Base-by-base conservation (phyloP, 2,113 vertebrate species). In the Larimichthys polyactis region DNA sequence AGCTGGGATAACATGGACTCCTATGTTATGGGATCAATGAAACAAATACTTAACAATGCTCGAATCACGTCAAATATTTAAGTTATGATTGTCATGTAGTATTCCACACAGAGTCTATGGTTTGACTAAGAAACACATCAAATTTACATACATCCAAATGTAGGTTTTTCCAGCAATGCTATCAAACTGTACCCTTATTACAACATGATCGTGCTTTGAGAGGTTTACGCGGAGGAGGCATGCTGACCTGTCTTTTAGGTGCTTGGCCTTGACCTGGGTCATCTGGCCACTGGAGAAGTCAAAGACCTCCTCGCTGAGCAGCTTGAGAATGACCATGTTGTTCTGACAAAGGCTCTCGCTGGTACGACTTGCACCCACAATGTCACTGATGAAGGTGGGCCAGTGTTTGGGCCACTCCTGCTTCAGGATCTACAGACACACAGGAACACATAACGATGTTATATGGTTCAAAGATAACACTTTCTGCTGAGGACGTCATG, bases 391-490 rank as follows among this genome's bases (percentile, higher is more conserved):
- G 76, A 99, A 99, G 10, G 97, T 98, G 11, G 98, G 98, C 98
- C 98, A 99, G 92, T 99, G 98, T 88, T 99, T 99, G 0, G 98
- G 98, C 98, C 98, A 99, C 91, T 99, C 98, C 91, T 99, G 98
- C 86, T 99, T 99, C 80, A 99, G 91, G 91, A 99, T 99, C 98
- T 99, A 89, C 36, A 57, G 1, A 83, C 22, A 65, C 27, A 66
- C 2, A 70, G 22, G 68, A 9, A 86, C 7, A 76, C 3, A 57
- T 4, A 27, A 22, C 17, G 15, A 2, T 8, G 27, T 71, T 24
- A 79, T 17, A 62, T 27, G 43, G 52, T 17, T 48, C 27, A 54
- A 22, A 20, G 14, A 10, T 1, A 22, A 48, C 43, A 29, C 36
- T 55, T 74, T 36, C 32, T 29, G 62, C 71, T 10, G 55, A 44